Percentiles rank a stretch among this genome's conserved stretches.
Conservation (phyloP, 2,888 invertebrate species). For the Standfussiana lucernea region DNA sequence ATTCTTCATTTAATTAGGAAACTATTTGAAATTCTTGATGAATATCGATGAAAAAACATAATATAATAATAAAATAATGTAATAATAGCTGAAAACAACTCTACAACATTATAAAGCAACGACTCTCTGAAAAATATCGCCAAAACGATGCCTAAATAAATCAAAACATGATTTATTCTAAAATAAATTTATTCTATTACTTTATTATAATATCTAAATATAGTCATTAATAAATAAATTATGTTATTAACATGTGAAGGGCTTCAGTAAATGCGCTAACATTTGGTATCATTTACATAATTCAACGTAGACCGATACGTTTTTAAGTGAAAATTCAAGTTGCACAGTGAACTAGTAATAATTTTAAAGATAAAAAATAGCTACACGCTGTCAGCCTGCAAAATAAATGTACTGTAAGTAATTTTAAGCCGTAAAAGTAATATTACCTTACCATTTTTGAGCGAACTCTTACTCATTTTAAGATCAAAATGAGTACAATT, state of each 20-base stretch:
- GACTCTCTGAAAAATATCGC: slow-evolving; percentile 56
- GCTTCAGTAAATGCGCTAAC: slow-evolving; percentile 79
- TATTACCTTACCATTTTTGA: neutral
- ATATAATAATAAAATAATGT: no score
- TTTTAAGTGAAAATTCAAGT: slow-evolving; percentile 25
- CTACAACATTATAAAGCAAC: slow-evolving; percentile 19
- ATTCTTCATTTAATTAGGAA: slow-evolving; percentile 16
- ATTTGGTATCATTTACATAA: slow-evolving; percentile 77
- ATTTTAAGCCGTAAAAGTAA: slow-evolving; percentile 3
- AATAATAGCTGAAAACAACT: slow-evolving; percentile 66
- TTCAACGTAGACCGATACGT: slow-evolving; percentile 52
- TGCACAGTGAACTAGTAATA: slow-evolving; percentile 30
- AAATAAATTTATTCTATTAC: slow-evolving; percentile 68
- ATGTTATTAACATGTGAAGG: slow-evolving; percentile 59
- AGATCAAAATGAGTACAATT: slow-evolving; percentile 11
- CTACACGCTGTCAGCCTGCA: slow-evolving; percentile 5
- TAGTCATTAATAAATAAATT: slow-evolving; percentile 67
- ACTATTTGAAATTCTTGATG: slow-evolving; percentile 18
- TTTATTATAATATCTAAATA: slow-evolving; percentile 63
- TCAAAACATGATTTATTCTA: slow-evolving; percentile 59
- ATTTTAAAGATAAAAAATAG: slow-evolving; percentile 3
- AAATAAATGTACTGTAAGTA: neutral
- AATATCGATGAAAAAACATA: slow-evolving; percentile 15
- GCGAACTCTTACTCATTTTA: neutral
- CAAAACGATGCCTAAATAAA: slow-evolving; percentile 57